Evolutionary conservation across 2,113 vertebrate genomes (phyloP), one percentile per base, ranked within the genome.

Genomic region (Phalacrocorax pelagicus): DNA sequence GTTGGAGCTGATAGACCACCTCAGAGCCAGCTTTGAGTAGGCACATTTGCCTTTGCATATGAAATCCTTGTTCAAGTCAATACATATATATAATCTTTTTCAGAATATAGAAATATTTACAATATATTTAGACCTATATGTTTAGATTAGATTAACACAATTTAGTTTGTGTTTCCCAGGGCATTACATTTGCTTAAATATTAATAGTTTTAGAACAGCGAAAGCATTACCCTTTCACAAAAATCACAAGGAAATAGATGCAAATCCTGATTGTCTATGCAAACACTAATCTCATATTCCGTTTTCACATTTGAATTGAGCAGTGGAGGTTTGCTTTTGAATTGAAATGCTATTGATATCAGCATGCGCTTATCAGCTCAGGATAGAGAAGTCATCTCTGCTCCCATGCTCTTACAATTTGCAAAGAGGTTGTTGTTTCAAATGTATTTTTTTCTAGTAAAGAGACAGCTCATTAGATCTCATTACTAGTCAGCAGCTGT

Each of bases 401-500:
- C 69, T 97, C 77, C 59, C 46, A 83, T 57, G 86, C 67, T 97
- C 88, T 91, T 94, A 95, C 77, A 96, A 97, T 97, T 97, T 97
- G 91, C 88, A 94, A 94, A 96, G 92, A 92, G 72, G 66, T 86
- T 94, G 89, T 96, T 97, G 91, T 94, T 94, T 95, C 90, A 96
- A 97, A 96, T 95, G 88, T 88, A 97, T 75, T 86, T 97, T 97
- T 97, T 97, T 72, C 92, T 95, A 86, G 82, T 96, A 96, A 98
- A 96, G 93, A 95, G 95, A 94, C 88, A 98, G 88, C 88, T 98
- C 97, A 96, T 98, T 98, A 98, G 95, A 96, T 87, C 94, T 97
- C 95, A 97, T 98, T 98, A 97, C 88, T 95, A 98, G 97, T 97
- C 97, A 97, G 95, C 86, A 95, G 95, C 92, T 98, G 96, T 95